Evolutionary conservation across 2,888 invertebrate species (phyloP), one percentile per base, ranked within the genome.

Genomic region (Leucophenga maculata): DNA sequence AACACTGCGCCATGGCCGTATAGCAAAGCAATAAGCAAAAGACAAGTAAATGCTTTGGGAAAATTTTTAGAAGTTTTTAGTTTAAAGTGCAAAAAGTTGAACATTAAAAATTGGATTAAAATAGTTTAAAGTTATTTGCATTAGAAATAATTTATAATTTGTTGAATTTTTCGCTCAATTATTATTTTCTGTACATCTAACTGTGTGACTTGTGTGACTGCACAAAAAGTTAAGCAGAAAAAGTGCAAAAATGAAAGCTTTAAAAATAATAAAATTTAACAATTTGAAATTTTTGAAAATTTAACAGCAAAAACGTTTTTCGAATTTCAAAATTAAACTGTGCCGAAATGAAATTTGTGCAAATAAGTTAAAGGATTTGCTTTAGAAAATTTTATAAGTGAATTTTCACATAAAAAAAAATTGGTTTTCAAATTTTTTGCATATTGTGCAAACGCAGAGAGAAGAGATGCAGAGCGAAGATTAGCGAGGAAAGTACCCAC

Each of bases 371-470:
- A 39, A 39, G 1, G 11, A 11, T 39, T 39, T 39, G 8, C 8
- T 39, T 39, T 39, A 8, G 39, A 39, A 39, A 39, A 8, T 6
- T 39, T 39, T 39, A 26, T 39, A 39, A 39, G 39, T 39, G 39
- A 39, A 39, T 39, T 39, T 39, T 39, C 39, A 39, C 11, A 39
- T 39, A 39, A 39, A 39, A 39, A 39, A 32, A 39, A 39, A 39
- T 39, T 39, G 4, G 39, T 6, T 8, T 6, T 8, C 39, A 39
- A 26, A 39, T 39, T 39, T 39, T 80, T 79, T 83, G 79, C 81
- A 82, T 83, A 82, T 78, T 80, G 81, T 74, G 73, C 70, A 65
- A 69, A 57, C 46, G 60, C 50, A 65, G 55, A 48, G 22, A 18
- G 31, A 57, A 11, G 8, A n/a, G n/a, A n/a, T n/a, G n/a, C n/a